phyloP scores from a whole-genome alignment of 2,113 vertebrate genomes.

The Chroicocephalus ridibundus region DNA sequence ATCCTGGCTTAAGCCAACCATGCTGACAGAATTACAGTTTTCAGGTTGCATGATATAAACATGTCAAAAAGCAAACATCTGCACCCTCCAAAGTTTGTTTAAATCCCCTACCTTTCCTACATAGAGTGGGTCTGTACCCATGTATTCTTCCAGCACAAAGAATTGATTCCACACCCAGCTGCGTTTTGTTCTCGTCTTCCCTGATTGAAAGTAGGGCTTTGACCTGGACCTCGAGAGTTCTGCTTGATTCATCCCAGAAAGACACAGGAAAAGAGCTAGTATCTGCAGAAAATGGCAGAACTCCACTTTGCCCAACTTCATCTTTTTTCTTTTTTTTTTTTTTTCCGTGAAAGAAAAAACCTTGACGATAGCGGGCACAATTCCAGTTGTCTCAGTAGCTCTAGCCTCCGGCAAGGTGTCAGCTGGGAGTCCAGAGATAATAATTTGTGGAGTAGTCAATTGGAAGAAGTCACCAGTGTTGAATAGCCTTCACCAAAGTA shows the following conservation, averaged over 20 bases:
- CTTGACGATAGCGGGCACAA: conserved; percentile 66
- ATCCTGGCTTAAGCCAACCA: background rate
- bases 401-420: conserved; percentile 72
- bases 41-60: background rate
- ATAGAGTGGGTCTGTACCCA: conserved; percentile 93
- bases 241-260: conserved; percentile 82
- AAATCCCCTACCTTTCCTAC: conserved; percentile 91
- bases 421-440: conserved; percentile 72
- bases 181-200: conserved; percentile 85
- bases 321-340: conserved; percentile 73
- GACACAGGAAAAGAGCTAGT: conserved; percentile 80
- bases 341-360: conserved; percentile 62
- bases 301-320: conserved; percentile 80
- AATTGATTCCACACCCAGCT: conserved; percentile 99
- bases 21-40: background rate
- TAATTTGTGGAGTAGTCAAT: conserved; percentile 67
- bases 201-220: conserved; percentile 78
- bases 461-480: conserved; percentile 71
- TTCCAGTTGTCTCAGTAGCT: conserved; percentile 73
- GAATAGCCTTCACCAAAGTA: conserved; percentile 67
- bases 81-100: background rate
- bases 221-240: conserved; percentile 78
- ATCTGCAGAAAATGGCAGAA: conserved; percentile 83
- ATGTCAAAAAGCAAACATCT: background rate
- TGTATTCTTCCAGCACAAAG: conserved; percentile 98